Conservation (phyloP, 2,113 vertebrate species). For the Hypomesus transpacificus region DNA sequence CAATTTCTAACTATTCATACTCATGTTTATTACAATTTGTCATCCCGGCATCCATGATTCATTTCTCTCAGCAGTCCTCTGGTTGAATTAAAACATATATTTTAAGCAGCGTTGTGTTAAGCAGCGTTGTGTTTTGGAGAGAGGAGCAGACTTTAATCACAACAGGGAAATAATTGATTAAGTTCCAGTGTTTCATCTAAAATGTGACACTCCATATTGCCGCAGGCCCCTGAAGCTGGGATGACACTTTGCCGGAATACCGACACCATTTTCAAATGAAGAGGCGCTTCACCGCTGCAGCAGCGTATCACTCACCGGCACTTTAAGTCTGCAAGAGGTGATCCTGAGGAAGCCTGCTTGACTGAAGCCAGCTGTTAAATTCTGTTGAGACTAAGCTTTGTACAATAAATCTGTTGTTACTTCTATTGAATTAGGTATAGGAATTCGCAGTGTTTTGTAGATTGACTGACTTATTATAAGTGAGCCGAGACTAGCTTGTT, state of each 20-base stretch:
- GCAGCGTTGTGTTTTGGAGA: slow-evolving; percentile 22
- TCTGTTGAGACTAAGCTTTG: background rate
- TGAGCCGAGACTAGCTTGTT: too few relatives aligned
- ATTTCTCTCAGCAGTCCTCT: background rate
- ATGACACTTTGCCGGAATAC: background rate
- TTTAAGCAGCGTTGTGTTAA: slow-evolving; percentile 21
- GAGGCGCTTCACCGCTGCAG: too few relatives aligned
- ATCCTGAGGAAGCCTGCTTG: background rate
- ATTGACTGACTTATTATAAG: too few relatives aligned
- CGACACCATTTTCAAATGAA: too few relatives aligned
- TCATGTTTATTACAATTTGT: background rate
- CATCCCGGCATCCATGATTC: background rate
- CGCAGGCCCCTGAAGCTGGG: background rate
- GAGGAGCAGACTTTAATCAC: slow-evolving; percentile 16
- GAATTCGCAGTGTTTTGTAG: too few relatives aligned
- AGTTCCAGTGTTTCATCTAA: slow-evolving; percentile 27
- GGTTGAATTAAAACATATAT: slow-evolving; percentile 3
- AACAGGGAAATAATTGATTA: slow-evolving; percentile 30
- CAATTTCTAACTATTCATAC: background rate
- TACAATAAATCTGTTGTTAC: background rate
- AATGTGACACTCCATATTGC: slow-evolving; percentile 18
- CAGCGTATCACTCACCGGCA: too few relatives aligned
- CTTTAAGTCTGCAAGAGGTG: background rate
- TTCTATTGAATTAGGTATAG: too few relatives aligned
- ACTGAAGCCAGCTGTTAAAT: background rate